Conservation (phyloP, 1,140 invertebrate species). For the Drosophila tristis region DNA sequence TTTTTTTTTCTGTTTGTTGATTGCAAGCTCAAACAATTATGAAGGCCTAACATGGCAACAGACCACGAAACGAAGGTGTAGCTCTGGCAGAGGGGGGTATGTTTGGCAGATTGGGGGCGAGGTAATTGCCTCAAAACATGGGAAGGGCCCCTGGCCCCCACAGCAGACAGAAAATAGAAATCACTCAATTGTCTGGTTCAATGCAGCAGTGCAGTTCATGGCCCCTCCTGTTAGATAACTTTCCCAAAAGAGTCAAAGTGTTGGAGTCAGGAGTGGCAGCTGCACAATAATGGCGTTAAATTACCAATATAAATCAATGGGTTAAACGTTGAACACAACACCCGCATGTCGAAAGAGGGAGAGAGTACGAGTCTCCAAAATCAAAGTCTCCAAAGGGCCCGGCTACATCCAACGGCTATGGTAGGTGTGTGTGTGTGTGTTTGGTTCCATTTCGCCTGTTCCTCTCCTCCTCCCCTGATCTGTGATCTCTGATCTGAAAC, state of each 20-base stretch:
- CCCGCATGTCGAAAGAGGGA: constrained; percentile 34
- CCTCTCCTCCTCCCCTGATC: no score
- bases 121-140: constrained; percentile 40
- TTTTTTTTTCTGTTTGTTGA: constrained; percentile 13
- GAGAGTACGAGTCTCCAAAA: not conserved
- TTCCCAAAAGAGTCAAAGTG: constrained; percentile 37
- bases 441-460: constrained; percentile 16
- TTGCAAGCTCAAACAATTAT: constrained; percentile 72
- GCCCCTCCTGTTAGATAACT: constrained; percentile 66
- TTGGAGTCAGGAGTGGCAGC: constrained; percentile 36
- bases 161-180: constrained; percentile 1
- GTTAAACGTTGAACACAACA: constrained; percentile 60
- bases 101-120: constrained; percentile 1
- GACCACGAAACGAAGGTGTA: constrained; percentile 22
- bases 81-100: constrained; percentile 13
- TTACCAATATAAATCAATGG: constrained; percentile 81
- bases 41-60: constrained; percentile 69
- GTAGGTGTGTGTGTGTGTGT: constrained; percentile 30
- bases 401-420: not conserved
- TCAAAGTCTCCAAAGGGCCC: constrained; percentile 47
- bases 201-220: constrained; percentile 73
- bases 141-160: constrained; percentile 32
- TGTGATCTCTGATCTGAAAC: constrained; percentile 38
- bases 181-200: constrained; percentile 70
- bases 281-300: constrained; percentile 77